Base-by-base conservation (phyloP, 2,113 vertebrate species). In the Sclerurus mexicanus region DNA sequence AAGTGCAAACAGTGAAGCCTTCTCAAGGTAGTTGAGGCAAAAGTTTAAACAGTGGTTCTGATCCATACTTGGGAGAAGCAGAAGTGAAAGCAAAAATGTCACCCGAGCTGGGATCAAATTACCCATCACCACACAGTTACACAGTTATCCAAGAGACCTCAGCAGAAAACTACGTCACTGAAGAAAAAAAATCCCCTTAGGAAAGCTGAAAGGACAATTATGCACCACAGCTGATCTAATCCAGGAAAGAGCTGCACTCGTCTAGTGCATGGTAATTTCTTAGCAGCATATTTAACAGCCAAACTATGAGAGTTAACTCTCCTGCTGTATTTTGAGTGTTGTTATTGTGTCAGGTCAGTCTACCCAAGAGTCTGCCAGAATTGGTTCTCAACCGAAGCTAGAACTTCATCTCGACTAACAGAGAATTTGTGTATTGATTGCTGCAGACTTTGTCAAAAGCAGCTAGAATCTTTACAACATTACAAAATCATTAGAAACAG, bases 221-320 rank as follows among this genome's bases (percentile, higher is more conserved):
- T 86, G 35, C 24, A 7, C 24, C 33, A 56, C 27, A 81, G 85
- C 4, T 60, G 14, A 63, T 33, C 35, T 64, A 88, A 90, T 46
- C 10, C 67, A 76, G 24, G 7, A 47, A 17, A 85, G 24, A 30
- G 12, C 17, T 42, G 47, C 21, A 27, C 9, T 35, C 0, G 0
- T 14, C 44, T 59, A 46, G 13, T 1, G 5, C 0, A 0, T 9
- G 69, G 28, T 46, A 23, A 80, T 53, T 84, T 74, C 33, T 42
- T 17, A 88, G 27, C 31, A 52, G 28, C 1, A 3, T 56, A 53
- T 52, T 68, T 56, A 72, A 46, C n/a, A 81, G 55, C 9, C 42
- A 56, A 49, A 7, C 21, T 16, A 49, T 10, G 10, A 69, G 12
- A 56, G 9, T 37, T 58, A 84, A 50, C 69, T 40, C 30, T 64